phyloP scores from a whole-genome alignment of 23 tunicate species.

The Phallusia fumigata region DNA sequence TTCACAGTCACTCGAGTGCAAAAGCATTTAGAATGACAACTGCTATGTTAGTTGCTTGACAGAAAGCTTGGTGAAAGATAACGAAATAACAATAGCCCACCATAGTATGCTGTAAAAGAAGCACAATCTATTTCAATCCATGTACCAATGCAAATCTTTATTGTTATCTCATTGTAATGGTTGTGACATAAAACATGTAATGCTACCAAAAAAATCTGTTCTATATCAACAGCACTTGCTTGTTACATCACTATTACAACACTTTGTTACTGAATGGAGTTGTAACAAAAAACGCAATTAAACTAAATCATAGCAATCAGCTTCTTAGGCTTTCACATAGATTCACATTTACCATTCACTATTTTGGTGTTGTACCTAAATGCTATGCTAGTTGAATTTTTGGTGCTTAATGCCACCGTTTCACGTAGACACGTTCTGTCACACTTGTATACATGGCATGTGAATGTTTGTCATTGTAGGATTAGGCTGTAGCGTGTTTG shows the following conservation, averaged over 20 bases:
- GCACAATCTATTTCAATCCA: too few relatives aligned
- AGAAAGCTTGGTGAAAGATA: too few relatives aligned
- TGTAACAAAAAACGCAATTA: background rate
- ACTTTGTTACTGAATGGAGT: background rate
- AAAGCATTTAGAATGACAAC: too few relatives aligned
- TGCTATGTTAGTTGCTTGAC: too few relatives aligned
- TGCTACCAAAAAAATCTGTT: background rate
- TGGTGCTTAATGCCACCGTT: background rate
- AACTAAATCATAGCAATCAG: background rate
- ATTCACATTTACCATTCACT: background rate
- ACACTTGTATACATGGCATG: background rate
- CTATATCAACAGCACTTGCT: background rate
- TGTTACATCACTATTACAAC: background rate
- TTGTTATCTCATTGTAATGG: background rate
- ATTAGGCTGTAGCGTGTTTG: background rate
- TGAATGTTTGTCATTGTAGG: background rate
- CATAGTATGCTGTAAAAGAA: too few relatives aligned
- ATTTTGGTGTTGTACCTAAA: background rate
- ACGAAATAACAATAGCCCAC: too few relatives aligned
- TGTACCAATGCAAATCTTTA: too few relatives aligned
- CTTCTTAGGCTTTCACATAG: background rate
- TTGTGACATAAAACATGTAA: too few relatives aligned
- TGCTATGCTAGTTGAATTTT: constrained; percentile 2
- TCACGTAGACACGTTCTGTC: background rate
- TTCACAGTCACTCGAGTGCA: too few relatives aligned